Evolutionary conservation across 1,140 invertebrate species (phyloP).

Genomic region (Saccostrea glomerata): DNA sequence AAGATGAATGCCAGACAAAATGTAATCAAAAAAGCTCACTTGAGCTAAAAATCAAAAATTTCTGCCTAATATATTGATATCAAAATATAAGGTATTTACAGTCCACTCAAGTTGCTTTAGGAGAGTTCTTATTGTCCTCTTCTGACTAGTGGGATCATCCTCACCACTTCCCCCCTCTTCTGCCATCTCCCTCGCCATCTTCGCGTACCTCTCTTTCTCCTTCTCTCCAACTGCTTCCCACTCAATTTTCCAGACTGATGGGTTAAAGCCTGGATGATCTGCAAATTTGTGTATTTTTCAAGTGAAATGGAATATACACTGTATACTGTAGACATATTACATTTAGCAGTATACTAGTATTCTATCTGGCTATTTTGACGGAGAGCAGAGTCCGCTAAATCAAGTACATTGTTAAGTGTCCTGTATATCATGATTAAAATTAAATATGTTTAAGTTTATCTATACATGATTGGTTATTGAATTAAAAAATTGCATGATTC

Average conservation of each 20-base stretch:
- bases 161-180: not conserved
- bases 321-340: no score
- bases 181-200: slow-evolving; percentile 7
- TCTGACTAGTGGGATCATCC: not conserved
- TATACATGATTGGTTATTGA: no score
- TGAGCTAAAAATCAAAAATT: no score
- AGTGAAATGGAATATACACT: not conserved
- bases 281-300: slow-evolving; percentile 4
- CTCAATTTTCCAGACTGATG: slow-evolving; percentile 3
- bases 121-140: not conserved
- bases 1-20: no score
- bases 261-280: slow-evolving; percentile 21
- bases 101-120: not conserved
- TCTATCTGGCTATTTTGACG: no score
- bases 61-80: not conserved
- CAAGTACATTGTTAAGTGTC: no score
- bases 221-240: not conserved
- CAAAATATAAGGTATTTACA: not conserved
- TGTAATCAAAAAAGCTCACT: no score
- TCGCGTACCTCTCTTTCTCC: slow-evolving; percentile 1
- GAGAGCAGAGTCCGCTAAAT: no score
- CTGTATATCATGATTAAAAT: no score
- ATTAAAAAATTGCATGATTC: no score
- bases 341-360: no score
- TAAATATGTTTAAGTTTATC: no score